These are phyloP conservation scores for Zaprionus nigranus DNA, from an alignment of 1,140 invertebrate genomes.

Conservation along the genomic window DNA sequence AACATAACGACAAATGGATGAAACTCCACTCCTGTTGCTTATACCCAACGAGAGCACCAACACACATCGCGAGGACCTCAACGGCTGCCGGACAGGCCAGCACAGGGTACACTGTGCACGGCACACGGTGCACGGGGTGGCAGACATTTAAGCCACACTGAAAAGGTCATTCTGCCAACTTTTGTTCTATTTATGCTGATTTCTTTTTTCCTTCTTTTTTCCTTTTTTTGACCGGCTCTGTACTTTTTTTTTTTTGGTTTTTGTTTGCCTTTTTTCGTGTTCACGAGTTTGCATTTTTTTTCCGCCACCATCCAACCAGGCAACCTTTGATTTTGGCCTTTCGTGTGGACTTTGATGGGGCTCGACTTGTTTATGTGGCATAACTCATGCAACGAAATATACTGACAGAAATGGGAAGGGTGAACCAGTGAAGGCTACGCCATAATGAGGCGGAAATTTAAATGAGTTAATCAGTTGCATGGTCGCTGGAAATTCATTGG, in stretches of 20 bases:
- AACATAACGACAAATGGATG: conserved; percentile 1
- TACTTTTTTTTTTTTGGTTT: conserved; percentile 33
- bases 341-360: conserved; percentile 50
- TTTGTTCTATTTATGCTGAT: conserved; percentile 71
- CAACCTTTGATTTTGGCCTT: conserved; percentile 69
- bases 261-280: conserved; percentile 36
- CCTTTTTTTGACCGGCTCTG: conserved; percentile 35
- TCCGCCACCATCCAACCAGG: conserved; percentile 20
- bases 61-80: conserved; percentile 21
- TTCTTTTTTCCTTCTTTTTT: conserved; percentile 34
- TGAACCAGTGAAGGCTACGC: neutral
- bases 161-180: conserved; percentile 78
- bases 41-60: conserved; percentile 8
- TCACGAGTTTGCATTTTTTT: conserved; percentile 42
- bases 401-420: conserved; percentile 26
- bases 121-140: conserved; percentile 22
- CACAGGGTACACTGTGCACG: conserved; percentile 5
- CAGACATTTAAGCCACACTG: conserved; percentile 74
- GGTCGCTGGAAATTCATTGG: neutral
- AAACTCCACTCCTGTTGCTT: neutral
- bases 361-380: conserved; percentile 44
- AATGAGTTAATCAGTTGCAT: conserved; percentile 7
- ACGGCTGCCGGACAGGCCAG: conserved; percentile 27
- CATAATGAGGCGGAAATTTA: neutral
- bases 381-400: conserved; percentile 54